Evolutionary conservation across 1,140 invertebrate species (phyloP).

Genomic region (Drosophila gunungcola): DNA sequence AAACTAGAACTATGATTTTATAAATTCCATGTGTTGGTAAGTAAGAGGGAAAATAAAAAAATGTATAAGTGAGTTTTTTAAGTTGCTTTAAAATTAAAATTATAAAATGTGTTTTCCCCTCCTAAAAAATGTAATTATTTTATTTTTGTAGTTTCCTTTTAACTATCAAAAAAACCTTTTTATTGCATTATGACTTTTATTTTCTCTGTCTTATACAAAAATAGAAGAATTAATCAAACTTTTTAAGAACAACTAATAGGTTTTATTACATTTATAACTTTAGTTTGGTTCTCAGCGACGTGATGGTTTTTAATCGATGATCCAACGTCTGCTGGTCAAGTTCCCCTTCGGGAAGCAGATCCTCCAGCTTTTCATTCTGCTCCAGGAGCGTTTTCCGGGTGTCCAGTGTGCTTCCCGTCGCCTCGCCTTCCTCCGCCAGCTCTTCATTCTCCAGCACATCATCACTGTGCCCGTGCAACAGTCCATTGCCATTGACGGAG

Average conservation of each 20-base stretch:
- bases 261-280: constrained; percentile 54
- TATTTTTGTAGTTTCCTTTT: not conserved
- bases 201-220: constrained; percentile 23
- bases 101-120: too few relatives aligned
- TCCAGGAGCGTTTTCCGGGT: constrained; percentile 53
- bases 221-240: constrained; percentile 14
- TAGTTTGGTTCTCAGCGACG: constrained; percentile 32
- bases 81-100: not conserved
- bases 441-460: constrained; percentile 30
- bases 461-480: constrained; percentile 41
- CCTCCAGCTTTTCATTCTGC: constrained; percentile 46
- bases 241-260: constrained; percentile 38
- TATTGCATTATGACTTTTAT: constrained; percentile 16
- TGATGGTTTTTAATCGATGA: constrained; percentile 35
- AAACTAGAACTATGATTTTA: not conserved
- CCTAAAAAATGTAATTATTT: too few relatives aligned
- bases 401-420: not conserved
- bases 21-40: not conserved
- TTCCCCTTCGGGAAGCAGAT: constrained; percentile 16
- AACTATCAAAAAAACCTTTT: not conserved
- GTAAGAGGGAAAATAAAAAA: not conserved
- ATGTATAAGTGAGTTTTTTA: not conserved
- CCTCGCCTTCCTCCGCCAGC: constrained; percentile 2
- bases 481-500: constrained; percentile 60
- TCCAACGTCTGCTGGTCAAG: constrained; percentile 40